Base-by-base conservation (phyloP, 2,113 vertebrate species). In the Chaetops frenatus region DNA sequence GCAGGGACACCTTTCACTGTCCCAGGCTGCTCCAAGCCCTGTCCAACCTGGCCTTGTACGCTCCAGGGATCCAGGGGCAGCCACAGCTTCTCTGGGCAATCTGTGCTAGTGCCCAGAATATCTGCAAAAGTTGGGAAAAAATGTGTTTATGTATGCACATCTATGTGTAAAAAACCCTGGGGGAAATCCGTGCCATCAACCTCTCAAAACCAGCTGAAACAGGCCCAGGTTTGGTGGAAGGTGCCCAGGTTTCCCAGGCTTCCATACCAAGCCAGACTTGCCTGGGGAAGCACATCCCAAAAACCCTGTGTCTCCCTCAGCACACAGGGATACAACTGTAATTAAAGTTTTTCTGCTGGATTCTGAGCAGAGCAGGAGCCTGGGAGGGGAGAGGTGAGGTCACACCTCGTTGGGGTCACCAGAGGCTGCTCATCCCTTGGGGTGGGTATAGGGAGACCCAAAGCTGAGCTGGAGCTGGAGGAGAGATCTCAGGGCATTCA, bases 301-400 rank as follows among this genome's bases (percentile, higher is more conserved):
- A 77, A 13, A 42, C 13, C 31, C 64, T 20, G 50, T 18, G n/a
- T 56, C 31, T 25, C 56, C 51, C 1, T 27, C 45, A 12, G 58
- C 67, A 51, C 40, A 1, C 0, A 5, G 54, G 67, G 57, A 2
- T 3, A 2, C 14, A 11, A 0, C 8, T 50, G 54, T 65, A 35
- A 3, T 76, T 16, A 22, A 25, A 42, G 27, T 66, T 40, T 25
- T 4, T 5, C 42, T 53, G 67, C 31, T 35, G 27, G 50, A 10
- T 17, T 7, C 18, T 36, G 10, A n/a, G 69, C 38, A 12, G 47
- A 54, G 29, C 10, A 65, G 28, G 48, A 78, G 60, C 25, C 60
- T 11, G 48, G 18, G 9, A 27, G 16, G 20, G 31, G 10, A 35
- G 38, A 14, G 1, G 11, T 22, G 28, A 28, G 58, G 31, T n/a